A percentile compares a stretch with the other conserved stretches of the same genome.
These are phyloP conservation scores for Caenorhabditis brenneri DNA, from an alignment of 1,140 invertebrate genomes.

Conservation along the genomic window DNA sequence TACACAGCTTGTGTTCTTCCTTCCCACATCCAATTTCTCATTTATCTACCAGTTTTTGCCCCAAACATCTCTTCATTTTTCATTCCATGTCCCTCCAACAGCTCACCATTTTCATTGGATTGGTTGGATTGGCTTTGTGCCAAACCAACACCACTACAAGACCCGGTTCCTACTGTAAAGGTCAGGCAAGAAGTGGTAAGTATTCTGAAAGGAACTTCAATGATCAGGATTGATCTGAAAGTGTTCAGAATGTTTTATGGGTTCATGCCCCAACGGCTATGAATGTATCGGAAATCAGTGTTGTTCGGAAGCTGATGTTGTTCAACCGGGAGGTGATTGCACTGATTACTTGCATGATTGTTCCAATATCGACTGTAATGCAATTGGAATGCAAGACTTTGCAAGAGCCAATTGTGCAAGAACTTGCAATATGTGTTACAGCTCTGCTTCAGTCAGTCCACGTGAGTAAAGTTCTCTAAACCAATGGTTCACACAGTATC, in stretches of 20 bases:
- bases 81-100: background rate
- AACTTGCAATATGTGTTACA: conserved; percentile 39
- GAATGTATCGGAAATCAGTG: conserved; percentile 14
- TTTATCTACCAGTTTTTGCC: background rate
- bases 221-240: background rate
- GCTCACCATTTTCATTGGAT: background rate
- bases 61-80: background rate
- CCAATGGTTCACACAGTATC: no score
- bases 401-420: conserved; percentile 28
- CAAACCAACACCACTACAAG: background rate
- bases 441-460: background rate
- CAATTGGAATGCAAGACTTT: conserved; percentile 31
- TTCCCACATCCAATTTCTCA: background rate
- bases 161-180: conserved; percentile 3
- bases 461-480: background rate
- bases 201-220: no score
- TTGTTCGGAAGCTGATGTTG: conserved; percentile 19
- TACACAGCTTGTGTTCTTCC: conserved; percentile 10
- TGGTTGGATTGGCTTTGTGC: background rate
- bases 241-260: conserved; percentile 9
- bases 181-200: conserved; percentile 16
- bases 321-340: conserved; percentile 32
- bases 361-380: background rate
- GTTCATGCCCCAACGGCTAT: background rate
- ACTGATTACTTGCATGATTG: conserved; percentile 16